Evolutionary conservation across 2,888 invertebrate species (phyloP), one percentile per base, ranked within the genome.

Genomic region (Tipula confusa): DNA sequence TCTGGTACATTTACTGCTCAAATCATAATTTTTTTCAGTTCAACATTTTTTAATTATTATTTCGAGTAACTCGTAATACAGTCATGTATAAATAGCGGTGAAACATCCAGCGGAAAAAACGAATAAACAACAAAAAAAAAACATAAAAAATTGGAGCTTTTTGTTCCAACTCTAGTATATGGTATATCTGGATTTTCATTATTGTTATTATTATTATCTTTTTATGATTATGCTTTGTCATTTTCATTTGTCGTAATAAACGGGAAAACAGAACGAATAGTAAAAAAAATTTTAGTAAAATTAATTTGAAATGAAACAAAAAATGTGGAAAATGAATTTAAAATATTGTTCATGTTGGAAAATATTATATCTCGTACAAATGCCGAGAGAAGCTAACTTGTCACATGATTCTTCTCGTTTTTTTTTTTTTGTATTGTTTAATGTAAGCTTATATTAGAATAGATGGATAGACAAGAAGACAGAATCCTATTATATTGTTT

Each of bases 221-320:
- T 64, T 64, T 64, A 64, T 64, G 64, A 64, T 64, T 64, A 64
- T 24, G 7, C 24, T 64, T 64, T 64, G 64, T 64, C 64, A 64
- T 64, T 64, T 64, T 64, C 64, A 64, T 64, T 64, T 64, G 64
- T 24, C 64, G 64, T 64, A 24, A 64, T 64, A 64, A 64, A 64
- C 64, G 64, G 9, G 64, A 64, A 64, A 11, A 7, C 64, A 64
- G 43, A 43, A 24, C 9, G 24, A 64, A 64, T 64, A 9, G 11
- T 9, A 64, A 64, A 18, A 64, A 64, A 64, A 64, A 15, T 64
- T 43, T 43, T 7, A 9, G 64, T 4, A 43, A 64, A 64, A 64
- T 64, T 64, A 64, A 64, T 64, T 64, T 64, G 24, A 64, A 64
- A 64, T 7, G 64, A 24, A 64, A 64, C n/a, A n/a, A 24, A 64